These are phyloP conservation scores for Coracias cyanogaster DNA, from an alignment of 2,797 vertebrate genomes.

Conservation along the genomic window DNA sequence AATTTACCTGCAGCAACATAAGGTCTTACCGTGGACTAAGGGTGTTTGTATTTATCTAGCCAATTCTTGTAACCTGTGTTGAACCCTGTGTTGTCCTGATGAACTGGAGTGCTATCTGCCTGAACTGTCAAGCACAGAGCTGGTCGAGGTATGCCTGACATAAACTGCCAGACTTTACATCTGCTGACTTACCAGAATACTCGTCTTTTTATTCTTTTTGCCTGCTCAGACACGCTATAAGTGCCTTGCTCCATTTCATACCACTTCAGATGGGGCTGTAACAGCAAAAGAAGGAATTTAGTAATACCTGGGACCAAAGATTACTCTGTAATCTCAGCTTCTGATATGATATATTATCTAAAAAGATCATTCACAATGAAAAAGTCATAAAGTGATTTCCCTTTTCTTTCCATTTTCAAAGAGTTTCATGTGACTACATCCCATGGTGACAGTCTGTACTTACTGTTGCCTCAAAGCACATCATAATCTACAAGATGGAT, in stretches of 20 bases:
- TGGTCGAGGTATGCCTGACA: neutral
- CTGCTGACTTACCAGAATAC: neutral
- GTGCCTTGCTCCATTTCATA: neutral
- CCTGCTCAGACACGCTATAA: neutral
- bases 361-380: neutral
- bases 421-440: neutral
- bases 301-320: neutral
- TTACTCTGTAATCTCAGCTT: neutral
- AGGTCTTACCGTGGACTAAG: neutral
- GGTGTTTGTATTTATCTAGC: too few species aligned
- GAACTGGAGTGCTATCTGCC: neutral
- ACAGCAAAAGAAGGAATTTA: neutral
- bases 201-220: neutral
- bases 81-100: fast-evolving
- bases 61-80: neutral
- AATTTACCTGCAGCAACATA: neutral
- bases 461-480: fast-evolving
- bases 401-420: neutral
- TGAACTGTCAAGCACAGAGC: neutral
- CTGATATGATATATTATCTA: neutral
- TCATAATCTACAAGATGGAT: neutral
- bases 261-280: neutral
- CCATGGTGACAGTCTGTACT: neutral
- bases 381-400: neutral
- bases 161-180: neutral